Base-by-base conservation (phyloP, 1,140 invertebrate species). In the Lerema accius region DNA sequence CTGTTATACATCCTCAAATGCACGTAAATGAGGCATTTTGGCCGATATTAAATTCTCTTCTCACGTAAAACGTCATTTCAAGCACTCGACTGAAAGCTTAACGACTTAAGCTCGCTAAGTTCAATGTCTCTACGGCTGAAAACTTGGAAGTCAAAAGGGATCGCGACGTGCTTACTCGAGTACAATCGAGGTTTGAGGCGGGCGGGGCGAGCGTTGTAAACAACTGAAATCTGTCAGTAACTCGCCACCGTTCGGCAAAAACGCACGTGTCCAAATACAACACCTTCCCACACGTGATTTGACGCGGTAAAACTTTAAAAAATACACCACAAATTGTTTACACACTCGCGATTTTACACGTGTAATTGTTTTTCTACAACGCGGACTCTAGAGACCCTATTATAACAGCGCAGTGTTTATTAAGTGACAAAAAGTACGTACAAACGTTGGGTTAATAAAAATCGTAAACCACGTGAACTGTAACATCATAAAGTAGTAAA, bases 171-270 rank as follows among this genome's bases (percentile, higher is more conserved):
- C 40, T 43, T 43, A 9, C 3, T 23, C 19, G 13, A 49, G 46
- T 32, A 39, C 32, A 9, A 9, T 28, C 48, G 48, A 35, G 32
- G 48, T 26, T 11, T 9, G 16, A n/a, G 26, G 56, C 63, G 68
- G 71, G 71, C 65, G 68, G 68, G 71, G 67, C 65, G 69, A 65
- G 65, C 58, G 40, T 61, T 60, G 65, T 74, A 71, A 71, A 69
- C 64, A 69, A 66, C 60, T 64, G 63, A 67, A 67, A 65, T 66
- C 55, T 50, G 63, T 32, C 63, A 74, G 72, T 74, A 53, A 28
- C 15, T 13, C 55, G 37, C 40, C 35, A 35, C 53, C 35, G 51
- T 35, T 50, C 40, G 46, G 23, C 15, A 14, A 50, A 17, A 26
- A 40, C 60, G 67, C 61, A 71, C 65, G 73, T 72, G 37, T 58